These are phyloP conservation scores for Terebella lapidaria DNA, from an alignment of 2,888 invertebrate genomes.

Conservation along the genomic window DNA sequence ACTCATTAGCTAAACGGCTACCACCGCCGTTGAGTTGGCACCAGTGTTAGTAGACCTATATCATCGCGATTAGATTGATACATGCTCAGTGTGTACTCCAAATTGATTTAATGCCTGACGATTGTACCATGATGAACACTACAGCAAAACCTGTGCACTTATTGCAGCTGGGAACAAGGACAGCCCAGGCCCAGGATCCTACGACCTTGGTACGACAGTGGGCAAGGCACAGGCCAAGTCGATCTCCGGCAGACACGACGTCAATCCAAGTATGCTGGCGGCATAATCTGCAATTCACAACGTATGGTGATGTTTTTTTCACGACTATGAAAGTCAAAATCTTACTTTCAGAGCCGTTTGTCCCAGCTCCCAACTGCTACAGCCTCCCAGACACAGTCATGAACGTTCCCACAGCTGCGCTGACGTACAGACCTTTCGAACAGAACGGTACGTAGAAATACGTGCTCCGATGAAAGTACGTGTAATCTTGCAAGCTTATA, in stretches of 20 bases:
- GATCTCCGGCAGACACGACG: conserved; percentile 23
- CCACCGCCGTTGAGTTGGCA: conserved; percentile 5
- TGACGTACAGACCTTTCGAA: conserved; percentile 33
- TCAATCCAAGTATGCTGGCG: conserved; percentile 1
- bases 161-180: conserved; percentile 12
- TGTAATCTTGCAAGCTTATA: no score
- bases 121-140: no score
- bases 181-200: conserved; percentile 31
- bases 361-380: conserved; percentile 19
- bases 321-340: no score
- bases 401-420: conserved; percentile 19
- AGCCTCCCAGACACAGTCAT: conserved; percentile 11
- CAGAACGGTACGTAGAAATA: conserved; percentile 3
- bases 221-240: conserved; percentile 31
- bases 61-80: no score
- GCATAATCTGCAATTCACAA: no score
- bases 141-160: background rate
- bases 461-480: no score
- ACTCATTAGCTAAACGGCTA: conserved; percentile 27
- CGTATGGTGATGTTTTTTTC: no score
- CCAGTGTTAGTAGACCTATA: conserved; percentile 2
- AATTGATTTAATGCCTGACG: no score
- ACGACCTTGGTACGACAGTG: conserved; percentile 33
- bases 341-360: background rate
- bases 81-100: no score